Base-by-base conservation (phyloP, 2,888 invertebrate genomes). In the Dermolepida albohirtum region DNA sequence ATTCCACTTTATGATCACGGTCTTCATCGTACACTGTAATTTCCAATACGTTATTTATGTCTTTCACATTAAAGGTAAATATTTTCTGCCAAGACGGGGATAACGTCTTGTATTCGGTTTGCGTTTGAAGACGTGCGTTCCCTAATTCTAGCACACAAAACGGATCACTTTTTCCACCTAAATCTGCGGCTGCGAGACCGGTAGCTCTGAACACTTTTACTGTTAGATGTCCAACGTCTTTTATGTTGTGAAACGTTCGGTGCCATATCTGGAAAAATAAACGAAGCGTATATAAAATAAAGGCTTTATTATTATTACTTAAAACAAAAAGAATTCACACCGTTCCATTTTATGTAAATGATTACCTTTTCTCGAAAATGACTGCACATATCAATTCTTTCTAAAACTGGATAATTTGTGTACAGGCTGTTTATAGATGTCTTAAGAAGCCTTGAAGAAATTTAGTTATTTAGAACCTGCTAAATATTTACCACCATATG, bases 21-120 rank as follows among this genome's bases (percentile, higher is more conserved):
- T 99, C 98, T 84, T 99, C 98, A 79, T 99, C 98, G 82, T 92
- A 98, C 0, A 99, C 96, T 0, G 98, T 98, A 62, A 99, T 86
- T 79, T 99, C 98, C 73, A 99, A 85, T 55, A 95, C 90, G 63
- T 96, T 93, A 77, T 97, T 96, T 73, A 99, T 95, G 81, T 99
- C 99, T 80, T 97, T 95, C n/a, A 95, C 90, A 82, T 94, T 94
- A 80, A 99, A 98, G 50, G 96, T 97, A 82, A 98, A 99, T 74
- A 98, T 95, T 84, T 98, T 98, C 86, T 97, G 96, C 99, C 99
- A 99, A 73, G 92, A 95, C 0, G 99, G 99, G 64, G 92, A 88
- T 17, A 99, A 85, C 0, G 98, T 99, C 83, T 98, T 98, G 83
- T 99, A 99, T 83, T 98, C 98, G 0, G 99, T 99, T 82, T 98